Evolutionary conservation across 2,888 invertebrate species (phyloP).

Genomic region (Tubiluchus corallicola): DNA sequence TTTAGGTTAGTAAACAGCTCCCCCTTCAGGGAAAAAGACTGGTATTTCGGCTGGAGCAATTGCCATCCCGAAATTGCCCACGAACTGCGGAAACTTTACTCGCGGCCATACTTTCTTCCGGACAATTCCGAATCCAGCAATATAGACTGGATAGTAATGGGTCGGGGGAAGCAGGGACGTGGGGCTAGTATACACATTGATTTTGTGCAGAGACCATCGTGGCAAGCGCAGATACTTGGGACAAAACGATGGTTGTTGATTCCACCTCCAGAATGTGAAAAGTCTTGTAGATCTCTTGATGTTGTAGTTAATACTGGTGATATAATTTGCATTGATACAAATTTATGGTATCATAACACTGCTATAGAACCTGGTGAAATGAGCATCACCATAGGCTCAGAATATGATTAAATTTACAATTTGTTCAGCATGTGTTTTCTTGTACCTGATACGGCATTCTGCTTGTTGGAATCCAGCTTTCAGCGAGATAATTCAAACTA

Average conservation of each 20-base stretch:
- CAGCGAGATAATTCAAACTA: too few relatives aligned
- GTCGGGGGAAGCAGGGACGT: conserved; percentile 59
- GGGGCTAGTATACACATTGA: conserved; percentile 74
- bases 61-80: conserved; percentile 60
- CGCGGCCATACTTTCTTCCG: conserved; percentile 64
- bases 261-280: conserved; percentile 70
- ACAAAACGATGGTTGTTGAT: conserved; percentile 64
- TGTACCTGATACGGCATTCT: too few relatives aligned
- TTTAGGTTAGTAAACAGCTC: conserved; percentile 52
- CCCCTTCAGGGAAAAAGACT: conserved; percentile 41
- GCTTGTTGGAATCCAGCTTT: too few relatives aligned
- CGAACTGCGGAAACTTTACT: conserved; percentile 53
- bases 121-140: conserved; percentile 68
- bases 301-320: conserved; percentile 69
- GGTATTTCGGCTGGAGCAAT: conserved; percentile 85
- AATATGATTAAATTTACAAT: conserved; percentile 68
- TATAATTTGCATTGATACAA: conserved; percentile 66
- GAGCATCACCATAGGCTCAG: conserved; percentile 72
- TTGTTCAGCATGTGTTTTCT: too few relatives aligned
- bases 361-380: conserved; percentile 57
- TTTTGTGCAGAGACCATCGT: conserved; percentile 72
- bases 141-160: conserved; percentile 75
- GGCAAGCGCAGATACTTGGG: conserved; percentile 77
- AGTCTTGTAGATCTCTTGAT: conserved; percentile 47
- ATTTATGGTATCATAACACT: conserved; percentile 79